phyloP scores from a whole-genome alignment of 1,140 invertebrate species.

The Brachionus sp. region DNA sequence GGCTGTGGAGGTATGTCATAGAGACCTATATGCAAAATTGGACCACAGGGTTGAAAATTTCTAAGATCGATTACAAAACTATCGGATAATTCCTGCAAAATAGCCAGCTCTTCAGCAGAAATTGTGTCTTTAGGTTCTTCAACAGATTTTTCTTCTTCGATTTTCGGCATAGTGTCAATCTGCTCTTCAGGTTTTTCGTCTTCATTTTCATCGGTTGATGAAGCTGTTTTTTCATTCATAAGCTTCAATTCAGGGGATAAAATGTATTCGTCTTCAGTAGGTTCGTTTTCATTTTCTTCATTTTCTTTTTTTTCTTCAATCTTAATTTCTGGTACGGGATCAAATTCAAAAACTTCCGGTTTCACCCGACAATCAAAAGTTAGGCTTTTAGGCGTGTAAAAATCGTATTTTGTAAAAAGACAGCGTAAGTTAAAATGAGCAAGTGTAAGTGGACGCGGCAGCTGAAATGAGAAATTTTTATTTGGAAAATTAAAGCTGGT shows the following conservation, averaged over 20 bases:
- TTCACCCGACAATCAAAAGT: conserved; percentile 49
- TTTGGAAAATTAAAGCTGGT: conserved; percentile 56
- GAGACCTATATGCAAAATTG: conserved; percentile 55
- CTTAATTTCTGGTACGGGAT: conserved; percentile 28
- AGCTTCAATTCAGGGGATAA: conserved; percentile 12
- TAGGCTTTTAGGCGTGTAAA: conserved; percentile 55
- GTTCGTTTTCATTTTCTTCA: conserved; percentile 48
- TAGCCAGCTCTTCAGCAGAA: not conserved
- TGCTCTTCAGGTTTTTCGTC: not conserved
- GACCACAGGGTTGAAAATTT: conserved; percentile 54
- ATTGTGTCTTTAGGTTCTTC: conserved; percentile 19
- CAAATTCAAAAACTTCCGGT: conserved; percentile 51
- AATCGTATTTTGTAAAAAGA: conserved; percentile 56
- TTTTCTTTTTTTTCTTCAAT: conserved; percentile 48
- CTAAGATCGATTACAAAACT: conserved; percentile 57
- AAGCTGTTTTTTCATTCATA: conserved; percentile 3
- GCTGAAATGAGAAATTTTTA: conserved; percentile 54
- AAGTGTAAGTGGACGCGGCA: conserved; percentile 54
- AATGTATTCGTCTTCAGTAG: conserved; percentile 46
- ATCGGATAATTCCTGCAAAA: conserved; percentile 49
- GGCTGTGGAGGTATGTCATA: conserved; percentile 58
- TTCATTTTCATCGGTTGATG: conserved; percentile 2
- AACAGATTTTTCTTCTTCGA: conserved; percentile 48
- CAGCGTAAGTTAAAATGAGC: conserved; percentile 53
- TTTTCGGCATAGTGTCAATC: not conserved